phyloP scores from a whole-genome alignment of 2,888 invertebrate species.

The Chloromyia formosa region DNA sequence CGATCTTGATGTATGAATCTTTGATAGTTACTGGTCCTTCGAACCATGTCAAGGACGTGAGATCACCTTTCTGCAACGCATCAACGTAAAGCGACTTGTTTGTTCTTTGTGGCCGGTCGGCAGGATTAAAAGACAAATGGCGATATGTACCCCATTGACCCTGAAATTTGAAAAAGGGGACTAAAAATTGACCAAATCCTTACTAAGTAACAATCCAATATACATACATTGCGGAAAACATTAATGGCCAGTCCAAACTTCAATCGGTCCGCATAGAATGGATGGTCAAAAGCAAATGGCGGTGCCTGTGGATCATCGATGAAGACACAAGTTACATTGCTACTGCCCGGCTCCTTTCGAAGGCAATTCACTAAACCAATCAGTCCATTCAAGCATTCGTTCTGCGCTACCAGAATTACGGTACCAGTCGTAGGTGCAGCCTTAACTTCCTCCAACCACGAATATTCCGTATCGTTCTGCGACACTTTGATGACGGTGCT shows the following conservation, averaged over 20 bases:
- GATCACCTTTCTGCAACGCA: slow-evolving; percentile 81
- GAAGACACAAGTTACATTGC: slow-evolving; percentile 70
- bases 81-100: slow-evolving; percentile 69
- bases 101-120: slow-evolving; percentile 56
- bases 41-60: slow-evolving; percentile 86
- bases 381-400: slow-evolving; percentile 78
- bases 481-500: slow-evolving; percentile 56
- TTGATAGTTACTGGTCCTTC: slow-evolving; percentile 71
- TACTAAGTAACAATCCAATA: not conserved
- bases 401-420: slow-evolving; percentile 73
- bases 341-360: slow-evolving; percentile 80
- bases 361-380: slow-evolving; percentile 91
- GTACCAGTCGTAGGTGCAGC: slow-evolving; percentile 54
- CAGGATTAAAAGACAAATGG: slow-evolving; percentile 73
- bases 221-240: slow-evolving; percentile 70
- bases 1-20: slow-evolving; percentile 66
- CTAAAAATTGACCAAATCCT: not conserved
- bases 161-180: slow-evolving; percentile 52
- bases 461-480: slow-evolving; percentile 54
- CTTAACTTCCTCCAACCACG: slow-evolving; percentile 59
- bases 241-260: slow-evolving; percentile 82
- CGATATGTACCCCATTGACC: slow-evolving; percentile 79
- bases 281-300: slow-evolving; percentile 70
- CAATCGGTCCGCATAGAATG: slow-evolving; percentile 73
- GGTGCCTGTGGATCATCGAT: slow-evolving; percentile 73